phyloP scores from a whole-genome alignment of 1,140 invertebrate species.

The Drosophila eugracilis region DNA sequence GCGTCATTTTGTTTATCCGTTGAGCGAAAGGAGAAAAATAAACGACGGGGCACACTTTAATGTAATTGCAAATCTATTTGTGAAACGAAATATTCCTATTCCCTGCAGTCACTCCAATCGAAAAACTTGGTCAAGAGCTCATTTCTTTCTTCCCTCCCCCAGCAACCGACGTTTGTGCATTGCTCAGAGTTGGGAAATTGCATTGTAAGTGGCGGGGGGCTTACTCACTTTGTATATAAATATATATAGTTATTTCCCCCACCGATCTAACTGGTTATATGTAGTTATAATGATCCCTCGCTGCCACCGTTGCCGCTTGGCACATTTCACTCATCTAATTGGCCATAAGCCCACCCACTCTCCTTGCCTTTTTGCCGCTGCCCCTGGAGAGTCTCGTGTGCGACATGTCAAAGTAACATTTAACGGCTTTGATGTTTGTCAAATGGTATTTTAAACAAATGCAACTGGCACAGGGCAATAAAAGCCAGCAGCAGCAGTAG shows the following conservation, averaged over 20 bases:
- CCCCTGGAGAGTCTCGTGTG: constrained; percentile 4
- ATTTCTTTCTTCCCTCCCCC: constrained; percentile 5
- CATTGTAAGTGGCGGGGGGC: constrained; percentile 16
- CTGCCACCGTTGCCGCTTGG: constrained; percentile 1
- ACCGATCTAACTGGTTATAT: constrained; percentile 9
- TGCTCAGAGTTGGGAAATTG: constrained; percentile 58
- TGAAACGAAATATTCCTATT: constrained; percentile 35
- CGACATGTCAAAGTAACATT: constrained; percentile 54
- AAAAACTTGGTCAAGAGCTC: constrained; percentile 69
- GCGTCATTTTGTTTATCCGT: constrained; percentile 45
- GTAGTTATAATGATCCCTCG: constrained; percentile 12
- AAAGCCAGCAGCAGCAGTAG: constrained; percentile 5
- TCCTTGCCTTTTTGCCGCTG: neutral
- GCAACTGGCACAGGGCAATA: constrained; percentile 52
- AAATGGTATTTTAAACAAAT: constrained; percentile 58
- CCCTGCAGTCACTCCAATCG: constrained; percentile 3
- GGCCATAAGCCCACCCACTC: constrained; percentile 16
- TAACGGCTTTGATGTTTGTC: constrained; percentile 58
- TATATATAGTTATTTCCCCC: neutral
- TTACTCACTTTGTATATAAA: neutral
- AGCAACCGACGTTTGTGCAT: constrained; percentile 37
- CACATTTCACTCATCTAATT: constrained; percentile 52
- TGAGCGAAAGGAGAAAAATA: constrained; percentile 34
- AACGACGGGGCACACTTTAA: constrained; percentile 54
- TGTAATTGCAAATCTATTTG: constrained; percentile 66